Percentiles rank a stretch among this genome's conserved stretches.
Evolutionary conservation across 1,140 invertebrate genomes (phyloP).

Genomic region (Palaemon carinicauda): DNA sequence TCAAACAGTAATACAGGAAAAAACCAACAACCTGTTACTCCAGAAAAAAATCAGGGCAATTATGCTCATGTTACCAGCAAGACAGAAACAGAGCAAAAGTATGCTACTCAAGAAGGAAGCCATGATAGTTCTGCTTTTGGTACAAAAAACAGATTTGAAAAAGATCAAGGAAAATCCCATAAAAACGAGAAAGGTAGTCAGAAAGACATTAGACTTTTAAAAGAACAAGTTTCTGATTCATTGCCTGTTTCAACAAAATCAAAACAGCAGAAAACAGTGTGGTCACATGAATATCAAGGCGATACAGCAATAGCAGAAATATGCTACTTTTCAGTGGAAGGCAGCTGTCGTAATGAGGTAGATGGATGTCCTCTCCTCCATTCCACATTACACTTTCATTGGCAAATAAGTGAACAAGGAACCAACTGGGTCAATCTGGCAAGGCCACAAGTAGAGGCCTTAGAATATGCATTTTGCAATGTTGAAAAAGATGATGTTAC

Average conservation of each 20-base stretch:
- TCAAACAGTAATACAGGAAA: neutral
- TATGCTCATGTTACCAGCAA: too few relatives aligned
- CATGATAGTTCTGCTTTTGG: too few relatives aligned
- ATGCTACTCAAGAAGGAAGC: too few relatives aligned
- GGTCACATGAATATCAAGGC: neutral
- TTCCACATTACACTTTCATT: slow-evolving; percentile 18
- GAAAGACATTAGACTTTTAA: neutral
- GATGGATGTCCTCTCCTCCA: slow-evolving; percentile 25
- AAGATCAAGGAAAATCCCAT: neutral
- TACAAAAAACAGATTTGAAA: too few relatives aligned
- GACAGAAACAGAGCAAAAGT: neutral
- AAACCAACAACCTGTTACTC: neutral
- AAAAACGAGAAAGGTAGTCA: neutral
- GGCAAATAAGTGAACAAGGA: slow-evolving; percentile 22
- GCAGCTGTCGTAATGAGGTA: neutral
- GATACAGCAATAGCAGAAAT: slow-evolving; percentile 8
- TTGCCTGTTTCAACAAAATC: neutral
- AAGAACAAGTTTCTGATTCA: too few relatives aligned
- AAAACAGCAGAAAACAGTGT: neutral
- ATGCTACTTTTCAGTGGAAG: slow-evolving; percentile 23
- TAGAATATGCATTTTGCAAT: slow-evolving; percentile 26
- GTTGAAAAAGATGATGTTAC: neutral
- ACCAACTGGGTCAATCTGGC: slow-evolving; percentile 9
- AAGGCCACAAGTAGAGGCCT: neutral
- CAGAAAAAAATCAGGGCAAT: too few relatives aligned